Conservation (phyloP, 2,888 invertebrate species). For the Drosophila mimetica region DNA sequence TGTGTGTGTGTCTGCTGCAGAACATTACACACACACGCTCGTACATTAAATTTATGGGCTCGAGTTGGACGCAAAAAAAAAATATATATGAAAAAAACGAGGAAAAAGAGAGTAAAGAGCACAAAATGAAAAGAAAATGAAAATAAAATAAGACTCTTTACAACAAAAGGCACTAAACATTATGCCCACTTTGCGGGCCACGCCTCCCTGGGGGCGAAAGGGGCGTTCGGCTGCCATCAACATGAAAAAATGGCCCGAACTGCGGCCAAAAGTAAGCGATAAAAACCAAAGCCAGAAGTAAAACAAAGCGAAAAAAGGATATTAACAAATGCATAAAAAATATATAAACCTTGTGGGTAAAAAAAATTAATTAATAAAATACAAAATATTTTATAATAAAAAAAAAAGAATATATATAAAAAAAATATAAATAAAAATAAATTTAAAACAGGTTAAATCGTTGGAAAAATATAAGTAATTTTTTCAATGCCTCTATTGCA, state of each 20-base stretch:
- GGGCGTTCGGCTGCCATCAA: slow-evolving; percentile 21
- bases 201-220: slow-evolving; percentile 42
- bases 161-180: slow-evolving; percentile 76
- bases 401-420: not conserved
- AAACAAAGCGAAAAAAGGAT: slow-evolving; percentile 20
- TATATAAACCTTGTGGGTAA: not conserved
- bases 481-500: no score
- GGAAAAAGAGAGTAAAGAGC: slow-evolving; percentile 34
- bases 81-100: not conserved
- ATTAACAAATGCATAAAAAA: slow-evolving; percentile 8
- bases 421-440: not conserved
- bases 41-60: slow-evolving; percentile 68
- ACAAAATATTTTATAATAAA: not conserved
- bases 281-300: slow-evolving; percentile 28
- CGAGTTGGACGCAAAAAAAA: slow-evolving; percentile 33
- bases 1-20: slow-evolving; percentile 48
- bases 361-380: not conserved
- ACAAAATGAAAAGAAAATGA: slow-evolving; percentile 23
- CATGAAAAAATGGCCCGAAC: slow-evolving; percentile 39
- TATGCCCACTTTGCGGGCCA: slow-evolving; percentile 62
- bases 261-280: slow-evolving; percentile 39
- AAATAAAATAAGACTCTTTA: slow-evolving; percentile 62
- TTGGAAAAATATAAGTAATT: no score
- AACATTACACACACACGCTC: slow-evolving; percentile 64
- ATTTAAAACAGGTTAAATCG: not conserved